phyloP scores from a whole-genome alignment of 2,888 invertebrate species.

The Neelides folsomi region DNA sequence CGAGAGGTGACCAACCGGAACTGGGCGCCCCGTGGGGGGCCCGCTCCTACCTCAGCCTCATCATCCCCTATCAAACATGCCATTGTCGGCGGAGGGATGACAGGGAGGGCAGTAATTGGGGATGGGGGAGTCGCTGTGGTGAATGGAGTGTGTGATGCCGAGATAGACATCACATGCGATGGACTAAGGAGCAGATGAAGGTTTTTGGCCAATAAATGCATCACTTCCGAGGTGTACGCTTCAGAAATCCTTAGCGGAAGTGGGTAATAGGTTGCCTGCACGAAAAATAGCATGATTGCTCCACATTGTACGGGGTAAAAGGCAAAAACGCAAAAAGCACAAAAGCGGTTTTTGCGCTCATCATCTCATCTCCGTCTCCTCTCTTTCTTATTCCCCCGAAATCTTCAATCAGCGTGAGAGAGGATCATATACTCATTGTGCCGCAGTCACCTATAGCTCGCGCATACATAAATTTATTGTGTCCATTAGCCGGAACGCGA shows the following conservation, averaged over 20 bases:
- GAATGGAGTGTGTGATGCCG: slow-evolving; percentile 20
- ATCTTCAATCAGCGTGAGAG: slow-evolving; percentile 30
- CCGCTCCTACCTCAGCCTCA: not conserved
- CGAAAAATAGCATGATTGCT: slow-evolving; percentile 34
- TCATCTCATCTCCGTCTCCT: slow-evolving; percentile 22
- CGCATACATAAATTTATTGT: slow-evolving; percentile 28
- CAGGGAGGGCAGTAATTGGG: slow-evolving; percentile 1
- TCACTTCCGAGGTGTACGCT: slow-evolving; percentile 34
- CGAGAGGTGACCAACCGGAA: slow-evolving; percentile 33
- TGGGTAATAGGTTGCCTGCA: slow-evolving; percentile 33
- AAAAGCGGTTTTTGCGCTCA: slow-evolving; percentile 30
- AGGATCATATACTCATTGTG: slow-evolving; percentile 13
- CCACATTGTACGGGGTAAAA: slow-evolving; percentile 27
- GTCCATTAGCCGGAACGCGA: slow-evolving; percentile 32
- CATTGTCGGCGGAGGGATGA: slow-evolving; percentile 11
- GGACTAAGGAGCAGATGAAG: slow-evolving; percentile 13
- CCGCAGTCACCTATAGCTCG: not conserved
- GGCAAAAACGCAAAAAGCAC: slow-evolving; percentile 22
- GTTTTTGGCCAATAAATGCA: slow-evolving; percentile 33
- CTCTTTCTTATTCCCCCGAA: slow-evolving; percentile 19
- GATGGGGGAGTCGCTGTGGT: slow-evolving; percentile 7
- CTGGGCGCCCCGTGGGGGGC: slow-evolving; percentile 6
- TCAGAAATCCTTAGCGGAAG: slow-evolving; percentile 33
- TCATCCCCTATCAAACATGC: not conserved
- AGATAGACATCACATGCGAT: slow-evolving; percentile 7